Conservation (phyloP, 2,797 vertebrate genomes). For the Silurus lanzhouensis region DNA sequence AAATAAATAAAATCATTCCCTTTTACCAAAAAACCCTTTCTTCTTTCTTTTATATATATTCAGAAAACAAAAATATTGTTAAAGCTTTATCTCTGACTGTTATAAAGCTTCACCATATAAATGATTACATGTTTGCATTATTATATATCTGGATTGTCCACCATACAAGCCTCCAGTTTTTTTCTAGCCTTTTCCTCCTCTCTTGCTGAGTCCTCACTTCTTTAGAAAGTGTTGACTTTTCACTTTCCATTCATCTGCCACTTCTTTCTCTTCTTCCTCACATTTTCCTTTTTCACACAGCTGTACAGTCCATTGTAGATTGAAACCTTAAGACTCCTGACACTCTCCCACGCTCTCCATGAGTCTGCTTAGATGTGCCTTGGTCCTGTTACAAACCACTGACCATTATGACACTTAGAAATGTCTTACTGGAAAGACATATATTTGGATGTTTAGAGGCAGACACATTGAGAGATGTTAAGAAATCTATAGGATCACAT, state of each 20-base stretch:
- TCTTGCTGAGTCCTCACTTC: conserved; percentile 16
- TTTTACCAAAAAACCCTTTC: neutral
- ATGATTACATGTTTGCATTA: neutral
- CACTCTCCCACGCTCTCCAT: conserved; percentile 49
- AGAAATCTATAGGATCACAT: neutral
- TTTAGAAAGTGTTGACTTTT: conserved; percentile 20
- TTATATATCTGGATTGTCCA: neutral
- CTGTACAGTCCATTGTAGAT: conserved; percentile 28
- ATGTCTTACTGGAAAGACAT: conserved; percentile 13
- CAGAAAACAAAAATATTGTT: neutral
- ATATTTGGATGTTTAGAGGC: neutral
- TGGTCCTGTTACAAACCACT: conserved; percentile 54
- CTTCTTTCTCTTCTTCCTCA: neutral
- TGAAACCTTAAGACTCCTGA: conserved; percentile 43
- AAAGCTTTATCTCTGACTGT: neutral
- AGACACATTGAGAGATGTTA: neutral
- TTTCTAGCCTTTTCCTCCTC: conserved; percentile 31
- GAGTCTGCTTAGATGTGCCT: conserved; percentile 65
- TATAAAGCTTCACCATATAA: neutral
- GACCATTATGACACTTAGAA: conserved; percentile 58
- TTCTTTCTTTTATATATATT: no score
- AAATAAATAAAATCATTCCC: neutral
- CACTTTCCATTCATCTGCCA: conserved; percentile 26
- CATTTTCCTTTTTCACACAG: conserved; percentile 38
- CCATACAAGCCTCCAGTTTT: neutral